Evolutionary conservation across 2,797 vertebrate genomes (phyloP).

Genomic region (Diplodus puntazzo): DNA sequence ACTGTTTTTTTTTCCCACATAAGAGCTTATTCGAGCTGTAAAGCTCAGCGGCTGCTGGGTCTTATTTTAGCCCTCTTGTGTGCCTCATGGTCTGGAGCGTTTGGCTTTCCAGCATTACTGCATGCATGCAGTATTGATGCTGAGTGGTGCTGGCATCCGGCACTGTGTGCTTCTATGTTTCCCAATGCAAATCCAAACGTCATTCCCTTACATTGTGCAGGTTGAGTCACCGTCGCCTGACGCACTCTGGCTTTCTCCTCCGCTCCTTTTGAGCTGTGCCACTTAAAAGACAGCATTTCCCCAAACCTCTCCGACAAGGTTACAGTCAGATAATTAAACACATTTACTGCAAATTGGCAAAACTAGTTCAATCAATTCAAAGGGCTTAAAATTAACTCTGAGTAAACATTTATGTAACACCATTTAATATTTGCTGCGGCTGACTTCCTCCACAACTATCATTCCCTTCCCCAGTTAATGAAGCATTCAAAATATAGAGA

Average conservation of each 20-base stretch:
- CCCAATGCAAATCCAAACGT: constrained; percentile 52
- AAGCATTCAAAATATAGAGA: constrained; percentile 42
- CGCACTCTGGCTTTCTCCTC: constrained; percentile 45
- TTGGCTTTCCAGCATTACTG: constrained; percentile 70
- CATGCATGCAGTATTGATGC: constrained; percentile 79
- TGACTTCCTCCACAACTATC: constrained; percentile 9
- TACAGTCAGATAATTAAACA: constrained; percentile 71
- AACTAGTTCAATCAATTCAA: constrained; percentile 58
- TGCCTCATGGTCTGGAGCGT: constrained; percentile 70
- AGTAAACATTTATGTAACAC: constrained; percentile 60
- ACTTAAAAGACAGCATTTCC: constrained; percentile 65
- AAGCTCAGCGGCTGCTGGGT: constrained; percentile 68
- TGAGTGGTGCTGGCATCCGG: constrained; percentile 73
- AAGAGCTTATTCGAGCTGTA: constrained; percentile 70
- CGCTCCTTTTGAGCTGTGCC: constrained; percentile 66
- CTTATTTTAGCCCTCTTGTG: constrained; percentile 78
- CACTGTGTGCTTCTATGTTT: constrained; percentile 60
- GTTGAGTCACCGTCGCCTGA: constrained; percentile 60
- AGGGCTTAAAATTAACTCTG: constrained; percentile 38
- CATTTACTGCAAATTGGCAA: constrained; percentile 70
- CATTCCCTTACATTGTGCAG: constrained; percentile 32
- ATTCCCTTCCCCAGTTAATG: constrained; percentile 27
- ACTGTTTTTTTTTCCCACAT: constrained; percentile 61
- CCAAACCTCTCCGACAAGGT: constrained; percentile 55
- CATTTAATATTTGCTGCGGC: constrained; percentile 34